Evolutionary conservation across 1,140 invertebrate genomes (phyloP).

Genomic region (Ceratina calcarata): DNA sequence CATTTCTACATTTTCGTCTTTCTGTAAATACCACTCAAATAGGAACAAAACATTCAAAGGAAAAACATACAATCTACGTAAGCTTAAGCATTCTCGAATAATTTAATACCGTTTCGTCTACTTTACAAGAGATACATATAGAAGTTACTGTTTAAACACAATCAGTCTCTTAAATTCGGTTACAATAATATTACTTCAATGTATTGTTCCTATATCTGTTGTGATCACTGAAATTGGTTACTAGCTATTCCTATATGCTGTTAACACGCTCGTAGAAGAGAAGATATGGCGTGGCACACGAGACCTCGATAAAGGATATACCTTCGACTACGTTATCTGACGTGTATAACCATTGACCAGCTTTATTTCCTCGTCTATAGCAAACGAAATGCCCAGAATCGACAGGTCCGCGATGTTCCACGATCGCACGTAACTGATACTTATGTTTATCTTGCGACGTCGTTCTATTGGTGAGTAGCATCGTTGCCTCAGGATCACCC

Average conservation of each 20-base stretch:
- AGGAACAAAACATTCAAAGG: no score
- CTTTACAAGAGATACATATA: not conserved
- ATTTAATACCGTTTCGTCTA: conserved; percentile 1
- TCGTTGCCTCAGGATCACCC: conserved; percentile 67
- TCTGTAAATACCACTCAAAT: no score
- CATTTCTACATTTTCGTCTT: no score
- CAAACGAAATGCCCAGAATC: conserved; percentile 95
- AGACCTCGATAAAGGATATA: conserved; percentile 72
- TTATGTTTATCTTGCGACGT: conserved; percentile 72
- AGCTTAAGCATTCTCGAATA: no score
- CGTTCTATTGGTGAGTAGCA: conserved; percentile 59
- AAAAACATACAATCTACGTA: no score
- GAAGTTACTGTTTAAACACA: conserved; percentile 23
- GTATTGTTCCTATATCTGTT: conserved; percentile 25
- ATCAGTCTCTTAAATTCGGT: conserved; percentile 40
- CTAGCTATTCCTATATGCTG: conserved; percentile 50
- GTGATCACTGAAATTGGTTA: conserved; percentile 51
- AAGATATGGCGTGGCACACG: conserved; percentile 76
- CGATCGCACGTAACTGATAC: conserved; percentile 90
- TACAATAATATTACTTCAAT: conserved; percentile 8
- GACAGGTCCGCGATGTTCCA: conserved; percentile 93
- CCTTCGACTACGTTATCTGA: conserved; percentile 77
- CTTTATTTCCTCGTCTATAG: conserved; percentile 86
- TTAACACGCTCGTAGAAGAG: conserved; percentile 77
- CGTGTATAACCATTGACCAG: conserved; percentile 75